A percentile compares a stretch with the other conserved stretches of the same genome.
Evolutionary conservation across 1,140 invertebrate genomes (phyloP).

Genomic region (Macrobrachium rosenbergii): DNA sequence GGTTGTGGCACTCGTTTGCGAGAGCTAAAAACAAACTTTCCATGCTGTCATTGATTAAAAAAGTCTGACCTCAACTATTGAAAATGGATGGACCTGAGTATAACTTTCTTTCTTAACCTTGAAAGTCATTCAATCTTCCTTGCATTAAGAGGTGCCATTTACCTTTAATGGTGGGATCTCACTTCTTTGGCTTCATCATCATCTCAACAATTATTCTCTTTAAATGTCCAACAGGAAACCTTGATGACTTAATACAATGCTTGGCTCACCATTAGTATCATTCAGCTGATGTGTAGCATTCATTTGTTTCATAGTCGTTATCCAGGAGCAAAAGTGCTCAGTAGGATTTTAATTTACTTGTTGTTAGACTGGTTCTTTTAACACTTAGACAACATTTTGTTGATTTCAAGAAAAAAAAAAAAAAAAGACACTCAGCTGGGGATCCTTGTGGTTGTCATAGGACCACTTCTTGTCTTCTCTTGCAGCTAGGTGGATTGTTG

Average conservation of each 20-base stretch:
- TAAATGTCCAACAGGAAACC: background rate
- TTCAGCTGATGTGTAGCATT: conserved; percentile 26
- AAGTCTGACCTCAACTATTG: conserved; percentile 60
- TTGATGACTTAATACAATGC: conserved; percentile 22
- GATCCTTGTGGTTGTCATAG: conserved; percentile 34
- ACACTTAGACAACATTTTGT: background rate
- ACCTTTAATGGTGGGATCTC: too few relatives aligned
- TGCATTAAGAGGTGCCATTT: too few relatives aligned
- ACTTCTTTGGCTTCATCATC: too few relatives aligned
- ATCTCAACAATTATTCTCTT: too few relatives aligned
- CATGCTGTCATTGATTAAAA: background rate
- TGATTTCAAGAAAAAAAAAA: background rate
- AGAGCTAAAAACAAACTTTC: conserved; percentile 4
- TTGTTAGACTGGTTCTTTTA: background rate
- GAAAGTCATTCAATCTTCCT: too few relatives aligned
- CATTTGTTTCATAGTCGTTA: conserved; percentile 7
- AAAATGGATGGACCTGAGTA: conserved; percentile 48
- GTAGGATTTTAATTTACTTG: background rate
- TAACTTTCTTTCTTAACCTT: background rate
- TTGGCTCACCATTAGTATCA: conserved; percentile 31
- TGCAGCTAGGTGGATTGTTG: conserved; percentile 62
- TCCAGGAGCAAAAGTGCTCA: background rate
- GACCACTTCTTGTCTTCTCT: conserved; percentile 45
- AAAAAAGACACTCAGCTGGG: conserved; percentile 28
- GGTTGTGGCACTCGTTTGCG: conserved; percentile 4